These are phyloP conservation scores for Pollenia griseotomentosa DNA, from an alignment of 2,888 invertebrate genomes.

Conservation along the genomic window DNA sequence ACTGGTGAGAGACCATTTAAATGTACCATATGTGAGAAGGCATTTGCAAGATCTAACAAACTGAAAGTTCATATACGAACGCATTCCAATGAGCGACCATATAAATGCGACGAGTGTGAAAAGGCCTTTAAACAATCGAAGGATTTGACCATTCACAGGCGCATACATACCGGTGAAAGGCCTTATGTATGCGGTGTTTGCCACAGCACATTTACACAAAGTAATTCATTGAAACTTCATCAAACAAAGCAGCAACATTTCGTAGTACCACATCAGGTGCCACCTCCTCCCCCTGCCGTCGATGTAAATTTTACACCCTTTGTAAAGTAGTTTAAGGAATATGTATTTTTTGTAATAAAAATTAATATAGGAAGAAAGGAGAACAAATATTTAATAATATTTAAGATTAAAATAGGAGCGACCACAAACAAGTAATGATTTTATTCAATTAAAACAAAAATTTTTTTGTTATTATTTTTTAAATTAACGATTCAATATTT, in stretches of 20 bases:
- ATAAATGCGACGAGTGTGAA: slow-evolving; percentile 78
- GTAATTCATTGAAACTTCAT: slow-evolving; percentile 64
- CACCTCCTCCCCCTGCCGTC: slow-evolving; percentile 42
- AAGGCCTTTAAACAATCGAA: slow-evolving; percentile 81
- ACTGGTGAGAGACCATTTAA: slow-evolving; percentile 88
- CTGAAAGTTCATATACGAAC: slow-evolving; percentile 68
- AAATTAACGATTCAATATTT: too few species aligned
- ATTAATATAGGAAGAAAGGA: too few species aligned
- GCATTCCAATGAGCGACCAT: slow-evolving; percentile 74
- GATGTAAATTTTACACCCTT: slow-evolving; percentile 75
- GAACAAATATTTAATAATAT: too few species aligned
- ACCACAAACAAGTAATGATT: too few species aligned
- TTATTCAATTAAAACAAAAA: too few species aligned
- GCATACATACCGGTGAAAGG: slow-evolving; percentile 74
- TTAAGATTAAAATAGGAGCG: too few species aligned
- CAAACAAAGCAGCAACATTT: slow-evolving; percentile 65
- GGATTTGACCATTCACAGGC: slow-evolving; percentile 79
- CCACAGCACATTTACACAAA: slow-evolving; percentile 76
- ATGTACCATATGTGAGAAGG: slow-evolving; percentile 85
- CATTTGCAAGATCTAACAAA: slow-evolving; percentile 77
- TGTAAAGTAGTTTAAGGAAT: slow-evolving; percentile 75
- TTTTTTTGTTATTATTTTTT: too few species aligned
- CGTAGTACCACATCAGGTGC: slow-evolving; percentile 19
- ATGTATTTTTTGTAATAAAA: slow-evolving; percentile 17
- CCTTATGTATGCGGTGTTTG: slow-evolving; percentile 78